Percentiles rank a stretch among this genome's conserved stretches.
These are phyloP conservation scores for Lithobates pipiens DNA, from an alignment of 2,797 vertebrate species.

Conservation along the genomic window DNA sequence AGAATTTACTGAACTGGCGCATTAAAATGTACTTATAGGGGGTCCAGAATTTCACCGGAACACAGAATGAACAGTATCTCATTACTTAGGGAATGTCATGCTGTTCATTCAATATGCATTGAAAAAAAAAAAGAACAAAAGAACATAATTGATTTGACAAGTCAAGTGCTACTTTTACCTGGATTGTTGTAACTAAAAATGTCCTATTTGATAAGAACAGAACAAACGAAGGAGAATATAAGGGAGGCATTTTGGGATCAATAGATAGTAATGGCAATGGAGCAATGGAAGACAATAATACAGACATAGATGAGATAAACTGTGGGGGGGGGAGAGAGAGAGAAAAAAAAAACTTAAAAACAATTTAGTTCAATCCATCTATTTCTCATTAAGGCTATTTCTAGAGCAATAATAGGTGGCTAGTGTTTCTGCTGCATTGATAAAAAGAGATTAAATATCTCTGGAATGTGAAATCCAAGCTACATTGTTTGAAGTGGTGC, in stretches of 20 bases:
- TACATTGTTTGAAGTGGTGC: conserved; percentile 17
- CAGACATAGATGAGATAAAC: neutral
- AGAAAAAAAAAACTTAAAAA: conserved; percentile 13
- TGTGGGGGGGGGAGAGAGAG: neutral
- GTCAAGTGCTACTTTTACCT: conserved; percentile 6
- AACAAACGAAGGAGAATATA: neutral
- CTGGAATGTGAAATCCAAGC: conserved; percentile 50
- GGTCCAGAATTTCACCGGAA: neutral
- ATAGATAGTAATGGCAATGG: neutral
- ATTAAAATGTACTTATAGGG: neutral
- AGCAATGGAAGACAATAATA: neutral
- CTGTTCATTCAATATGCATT: neutral
- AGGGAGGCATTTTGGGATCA: neutral
- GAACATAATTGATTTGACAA: neutral
- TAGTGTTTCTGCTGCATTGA: conserved; percentile 56
- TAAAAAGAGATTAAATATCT: conserved; percentile 57
- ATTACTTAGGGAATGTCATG: neutral
- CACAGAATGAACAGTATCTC: neutral
- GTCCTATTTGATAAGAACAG: neutral
- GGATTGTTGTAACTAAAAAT: neutral
- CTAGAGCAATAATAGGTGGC: conserved; percentile 31
- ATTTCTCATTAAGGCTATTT: conserved; percentile 55
- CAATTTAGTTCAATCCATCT: conserved; percentile 30
- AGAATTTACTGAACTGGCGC: neutral
- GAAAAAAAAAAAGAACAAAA: neutral